Conservation (phyloP, 1,140 invertebrate species). For the Drosophila carrolli region DNA sequence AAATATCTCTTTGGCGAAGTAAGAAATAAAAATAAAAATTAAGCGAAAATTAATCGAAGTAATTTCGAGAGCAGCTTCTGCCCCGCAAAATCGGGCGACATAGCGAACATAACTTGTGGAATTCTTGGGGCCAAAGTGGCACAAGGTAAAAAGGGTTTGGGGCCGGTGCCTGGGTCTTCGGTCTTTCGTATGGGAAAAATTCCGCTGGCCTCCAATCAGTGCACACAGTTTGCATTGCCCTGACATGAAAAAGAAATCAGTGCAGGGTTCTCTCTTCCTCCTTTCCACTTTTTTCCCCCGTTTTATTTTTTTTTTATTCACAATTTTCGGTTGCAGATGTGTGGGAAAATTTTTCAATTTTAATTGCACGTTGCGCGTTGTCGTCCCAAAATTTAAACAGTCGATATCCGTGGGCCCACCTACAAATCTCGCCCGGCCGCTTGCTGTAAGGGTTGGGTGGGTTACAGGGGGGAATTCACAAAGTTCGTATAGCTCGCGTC, state of each 20-base stretch:
- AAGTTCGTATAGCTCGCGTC: conserved; percentile 68
- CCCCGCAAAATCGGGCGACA: conserved; percentile 54
- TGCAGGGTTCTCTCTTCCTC: conserved; percentile 39
- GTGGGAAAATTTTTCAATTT: conserved; percentile 84
- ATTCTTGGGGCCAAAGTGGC: conserved; percentile 77
- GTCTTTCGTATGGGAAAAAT: conserved; percentile 71
- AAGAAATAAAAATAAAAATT: conserved; percentile 83
- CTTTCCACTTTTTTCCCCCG: not conserved
- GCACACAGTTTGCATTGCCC: conserved; percentile 74
- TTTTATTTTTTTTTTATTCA: conserved; percentile 25
- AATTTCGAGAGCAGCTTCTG: conserved; percentile 51
- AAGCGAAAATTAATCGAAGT: conserved; percentile 82
- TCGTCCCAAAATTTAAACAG: conserved; percentile 66
- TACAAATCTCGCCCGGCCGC: conserved; percentile 27
- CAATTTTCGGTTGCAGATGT: conserved; percentile 69
- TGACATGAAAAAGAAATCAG: conserved; percentile 83
- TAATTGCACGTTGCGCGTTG: conserved; percentile 71
- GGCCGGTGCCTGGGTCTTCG: conserved; percentile 8
- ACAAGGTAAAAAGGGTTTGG: conserved; percentile 66
- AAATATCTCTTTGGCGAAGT: conserved; percentile 65
- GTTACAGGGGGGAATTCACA: conserved; percentile 32
- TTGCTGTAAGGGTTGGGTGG: conserved; percentile 7
- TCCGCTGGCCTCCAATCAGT: conserved; percentile 79
- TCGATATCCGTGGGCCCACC: conserved; percentile 43
- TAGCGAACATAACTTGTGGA: conserved; percentile 72